Base-by-base conservation (phyloP, 2,113 vertebrate genomes). In the Dipodomys ordii region DNA sequence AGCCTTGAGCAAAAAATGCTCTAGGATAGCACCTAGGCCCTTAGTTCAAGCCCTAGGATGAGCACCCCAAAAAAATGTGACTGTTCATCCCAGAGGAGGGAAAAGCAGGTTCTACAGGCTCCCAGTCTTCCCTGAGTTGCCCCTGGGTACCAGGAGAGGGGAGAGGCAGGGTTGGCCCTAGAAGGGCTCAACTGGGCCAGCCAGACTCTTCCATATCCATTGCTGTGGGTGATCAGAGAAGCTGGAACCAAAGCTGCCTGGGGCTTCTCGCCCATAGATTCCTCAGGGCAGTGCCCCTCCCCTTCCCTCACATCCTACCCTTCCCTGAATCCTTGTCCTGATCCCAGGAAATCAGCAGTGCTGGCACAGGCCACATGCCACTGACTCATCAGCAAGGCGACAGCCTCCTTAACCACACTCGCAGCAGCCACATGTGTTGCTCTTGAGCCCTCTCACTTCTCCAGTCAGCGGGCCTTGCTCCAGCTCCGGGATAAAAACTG, bases 351-450 rank as follows among this genome's bases (percentile, higher is more conserved):
- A 86, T 65, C 1, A 1, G 39, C 32, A n/a, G 53, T 7, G 46
- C 78, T 90, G 82, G 94, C 95, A 44, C 1, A 0, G 27, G 90
- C 53, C 74, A 71, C 49, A 80, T 81, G 78, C 78, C 23, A 53
- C 90, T 93, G 95, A 94, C 64, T 96, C 95, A 97, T 23, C 80
- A 11, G 12, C 22, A 4, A 0, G 5, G 3, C 1, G 0, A 19
- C 22, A 27, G 83, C 65, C 86, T 49, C 71, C 23, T 2, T 49
- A 9, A 32, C 88, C 6, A 0, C 92, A 12, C 39, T 92, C 15
- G 6, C 73, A 30, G 22, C 32, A 19, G 86, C 83, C 93, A 18
- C 91, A 69, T 92, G 73, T 90, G 88, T 39, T 79, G 83, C 88
- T 74, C 86, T 65, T 28, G 15, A 0, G 22, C 62, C 88, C 20